These are phyloP conservation scores for Drosophila nannoptera DNA, from an alignment of 1,140 invertebrate species.

Conservation along the genomic window DNA sequence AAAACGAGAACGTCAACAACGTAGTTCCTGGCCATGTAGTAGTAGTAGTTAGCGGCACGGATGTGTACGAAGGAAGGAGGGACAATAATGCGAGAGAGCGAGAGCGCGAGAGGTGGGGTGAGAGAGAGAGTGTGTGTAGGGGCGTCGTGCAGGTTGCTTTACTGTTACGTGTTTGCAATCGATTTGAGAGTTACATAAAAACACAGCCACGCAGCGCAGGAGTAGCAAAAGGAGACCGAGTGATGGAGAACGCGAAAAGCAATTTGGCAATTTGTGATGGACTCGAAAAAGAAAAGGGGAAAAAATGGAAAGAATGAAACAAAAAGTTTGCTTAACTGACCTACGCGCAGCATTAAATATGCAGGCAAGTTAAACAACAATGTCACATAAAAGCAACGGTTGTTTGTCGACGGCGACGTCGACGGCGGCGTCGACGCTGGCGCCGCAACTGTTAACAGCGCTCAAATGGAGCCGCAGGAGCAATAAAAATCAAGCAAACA, in stretches of 20 bases:
- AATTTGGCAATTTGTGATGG: constrained; percentile 58
- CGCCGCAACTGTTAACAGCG: constrained; percentile 23
- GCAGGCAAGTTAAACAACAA: constrained; percentile 70
- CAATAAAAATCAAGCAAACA: constrained; percentile 69
- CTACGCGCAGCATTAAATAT: constrained; percentile 72
- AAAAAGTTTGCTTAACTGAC: constrained; percentile 59
- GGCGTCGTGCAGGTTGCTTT: constrained; percentile 54
- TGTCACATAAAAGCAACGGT: constrained; percentile 45
- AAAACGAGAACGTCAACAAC: constrained; percentile 43
- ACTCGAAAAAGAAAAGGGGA: neutral
- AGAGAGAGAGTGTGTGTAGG: neutral
- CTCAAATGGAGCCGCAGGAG: constrained; percentile 36
- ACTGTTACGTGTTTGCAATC: constrained; percentile 76
- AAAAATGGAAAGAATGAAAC: too few relatives aligned
- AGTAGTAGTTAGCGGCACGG: constrained; percentile 21
- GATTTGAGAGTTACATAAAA: constrained; percentile 78
- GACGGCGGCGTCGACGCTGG: constrained; percentile 4
- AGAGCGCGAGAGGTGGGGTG: neutral
- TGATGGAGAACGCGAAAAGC: constrained; percentile 53
- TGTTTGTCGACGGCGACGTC: constrained; percentile 18
- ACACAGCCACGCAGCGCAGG: constrained; percentile 43
- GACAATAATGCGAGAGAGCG: neutral
- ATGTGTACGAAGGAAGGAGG: constrained; percentile 2
- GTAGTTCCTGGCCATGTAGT: constrained; percentile 40
- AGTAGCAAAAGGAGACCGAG: constrained; percentile 9